Conservation (phyloP, 1,140 invertebrate species). For the Bombus polaris region DNA sequence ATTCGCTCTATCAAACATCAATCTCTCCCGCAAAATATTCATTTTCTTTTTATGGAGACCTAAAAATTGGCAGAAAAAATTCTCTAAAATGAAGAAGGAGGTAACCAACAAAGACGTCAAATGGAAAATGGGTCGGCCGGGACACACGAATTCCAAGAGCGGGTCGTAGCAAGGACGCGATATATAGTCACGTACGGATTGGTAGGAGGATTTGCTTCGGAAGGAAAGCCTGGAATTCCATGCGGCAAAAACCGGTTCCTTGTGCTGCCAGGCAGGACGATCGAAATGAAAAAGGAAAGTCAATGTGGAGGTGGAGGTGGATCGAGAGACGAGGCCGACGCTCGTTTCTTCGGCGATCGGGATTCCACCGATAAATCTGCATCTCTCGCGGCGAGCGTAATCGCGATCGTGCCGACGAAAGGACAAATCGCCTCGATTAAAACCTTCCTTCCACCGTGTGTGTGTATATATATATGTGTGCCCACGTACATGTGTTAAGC, state of each 20-base stretch:
- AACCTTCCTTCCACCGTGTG: background rate
- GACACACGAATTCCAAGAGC: slow-evolving; percentile 17
- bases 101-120: too few species aligned
- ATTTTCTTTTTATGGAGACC: too few species aligned
- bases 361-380: slow-evolving; percentile 53
- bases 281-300: slow-evolving; percentile 51
- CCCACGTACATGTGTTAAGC: background rate
- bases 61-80: too few species aligned
- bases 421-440: slow-evolving; percentile 52
- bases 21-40: too few species aligned
- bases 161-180: slow-evolving; percentile 28
- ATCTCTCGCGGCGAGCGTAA: slow-evolving; percentile 38
- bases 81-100: too few species aligned
- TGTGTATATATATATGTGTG: too few species aligned
- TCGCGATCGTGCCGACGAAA: slow-evolving; percentile 47
- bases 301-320: slow-evolving; percentile 17
- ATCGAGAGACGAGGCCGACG: slow-evolving; percentile 27
- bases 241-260: slow-evolving; percentile 41
- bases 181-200: background rate
- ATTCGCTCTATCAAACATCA: too few species aligned
- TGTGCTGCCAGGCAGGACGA: background rate
- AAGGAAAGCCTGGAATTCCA: slow-evolving; percentile 45
- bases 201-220: slow-evolving; percentile 24
- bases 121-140: slow-evolving; percentile 18
- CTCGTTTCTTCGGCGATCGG: slow-evolving; percentile 41